Evolutionary conservation across 2,797 vertebrate genomes (phyloP).

Genomic region (Tragelaphus eurycerus): DNA sequence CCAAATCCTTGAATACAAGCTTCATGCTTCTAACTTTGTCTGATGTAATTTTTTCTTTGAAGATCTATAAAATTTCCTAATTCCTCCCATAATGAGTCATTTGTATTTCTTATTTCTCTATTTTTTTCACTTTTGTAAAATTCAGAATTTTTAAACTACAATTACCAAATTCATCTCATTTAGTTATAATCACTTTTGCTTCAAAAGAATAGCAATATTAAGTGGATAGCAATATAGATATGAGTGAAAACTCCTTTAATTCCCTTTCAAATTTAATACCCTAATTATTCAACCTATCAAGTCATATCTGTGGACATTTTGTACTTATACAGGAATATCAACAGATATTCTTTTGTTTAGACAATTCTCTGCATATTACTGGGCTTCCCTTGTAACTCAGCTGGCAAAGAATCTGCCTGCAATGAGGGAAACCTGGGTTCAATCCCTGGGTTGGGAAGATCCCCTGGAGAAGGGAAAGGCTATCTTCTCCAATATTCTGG

Average conservation of each 20-base stretch:
- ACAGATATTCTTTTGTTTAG: background rate
- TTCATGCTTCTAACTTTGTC: background rate
- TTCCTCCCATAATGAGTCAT: background rate
- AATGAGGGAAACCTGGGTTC: background rate
- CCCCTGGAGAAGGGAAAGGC: background rate
- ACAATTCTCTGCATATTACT: background rate
- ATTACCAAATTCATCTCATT: background rate
- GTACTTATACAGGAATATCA: background rate
- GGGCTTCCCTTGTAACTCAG: background rate
- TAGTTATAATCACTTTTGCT: background rate
- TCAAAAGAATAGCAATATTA: background rate
- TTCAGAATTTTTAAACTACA: background rate
- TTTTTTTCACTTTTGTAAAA: conserved; percentile 1
- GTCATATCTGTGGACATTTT: background rate
- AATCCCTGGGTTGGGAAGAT: background rate
- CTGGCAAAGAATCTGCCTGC: background rate
- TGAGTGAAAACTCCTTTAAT: background rate
- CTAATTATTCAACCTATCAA: background rate
- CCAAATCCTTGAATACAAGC: background rate
- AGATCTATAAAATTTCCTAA: background rate
- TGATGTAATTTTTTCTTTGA: background rate
- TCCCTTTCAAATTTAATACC: conserved; percentile 14
- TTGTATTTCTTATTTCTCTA: background rate
- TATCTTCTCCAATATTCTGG: background rate
- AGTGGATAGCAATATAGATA: background rate